Base-by-base conservation (phyloP, 2,113 vertebrate genomes). In the Ptilonorhynchus violaceus region DNA sequence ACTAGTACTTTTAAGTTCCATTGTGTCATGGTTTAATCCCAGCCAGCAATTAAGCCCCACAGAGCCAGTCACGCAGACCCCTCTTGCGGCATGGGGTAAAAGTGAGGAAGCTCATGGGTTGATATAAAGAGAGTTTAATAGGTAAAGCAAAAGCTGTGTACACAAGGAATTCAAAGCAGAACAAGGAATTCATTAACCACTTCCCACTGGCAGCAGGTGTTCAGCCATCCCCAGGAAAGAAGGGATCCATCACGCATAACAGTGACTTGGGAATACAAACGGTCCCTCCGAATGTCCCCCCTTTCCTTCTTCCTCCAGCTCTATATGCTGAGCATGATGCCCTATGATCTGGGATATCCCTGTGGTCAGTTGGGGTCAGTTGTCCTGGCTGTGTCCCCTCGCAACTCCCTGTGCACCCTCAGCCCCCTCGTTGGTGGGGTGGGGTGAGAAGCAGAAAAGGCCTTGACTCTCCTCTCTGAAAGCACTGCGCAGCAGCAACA, bases 211-310 rank as follows among this genome's bases (percentile, higher is more conserved):
- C 27, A 63, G 35, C 2, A 8, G 23, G 24, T 50, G 35, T 39
- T 44, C 13, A 55, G 62, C 56, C 44, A 60, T n/a, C 20, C 39
- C 15, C 24, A 35, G 25, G 31, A 52, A 83, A 62, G 20, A n/a
- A 24, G 42, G 35, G 23, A 81, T n/a, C 27, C 16, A 37, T 44
- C 55, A 30, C 0, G 8, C 10, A 2, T 6, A 63, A 62, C 3
- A 10, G 42, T 69, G 37, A 63, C 33, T 75, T 63, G 13, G 35
- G 27, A 55, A 50, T 22, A 75, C 8, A 92, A 63, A 81, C 2
- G 5, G 20, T n/a, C 33, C 13, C 42, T 50, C 11, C 0, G 1
- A 62, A 75, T 0, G 1, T 20, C 28, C 8, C 18, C 13, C 30
- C 22, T 12, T 17, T 68, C 27, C 13, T 12, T 44, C 56, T 37